Evolutionary conservation across 2,797 vertebrate species (phyloP).

Genomic region (Sebastes goodei): DNA sequence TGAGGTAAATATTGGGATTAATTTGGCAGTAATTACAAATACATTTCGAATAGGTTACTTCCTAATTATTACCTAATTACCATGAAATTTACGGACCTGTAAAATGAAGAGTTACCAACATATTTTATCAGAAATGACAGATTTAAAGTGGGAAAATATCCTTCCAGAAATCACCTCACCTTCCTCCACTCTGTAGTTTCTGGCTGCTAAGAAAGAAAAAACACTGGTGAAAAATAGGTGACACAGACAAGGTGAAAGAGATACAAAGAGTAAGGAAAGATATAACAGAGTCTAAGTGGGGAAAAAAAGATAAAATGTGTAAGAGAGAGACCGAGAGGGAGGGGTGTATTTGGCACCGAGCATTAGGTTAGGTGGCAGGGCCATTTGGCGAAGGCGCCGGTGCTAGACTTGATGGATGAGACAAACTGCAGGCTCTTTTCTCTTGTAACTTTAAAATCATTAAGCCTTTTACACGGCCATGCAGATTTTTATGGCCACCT

Average conservation of each 20-base stretch:
- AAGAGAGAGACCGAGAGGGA: neutral
- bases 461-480: conserved; percentile 83
- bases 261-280: conserved; percentile 14
- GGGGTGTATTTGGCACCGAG: conserved; percentile 32
- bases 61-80: too few species aligned
- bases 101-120: neutral
- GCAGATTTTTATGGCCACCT: conserved; percentile 79
- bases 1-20: too few species aligned
- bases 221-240: neutral
- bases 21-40: too few species aligned
- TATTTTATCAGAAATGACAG: neutral
- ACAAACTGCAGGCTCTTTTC: conserved; percentile 77
- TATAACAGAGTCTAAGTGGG: conserved; percentile 8
- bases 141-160: neutral
- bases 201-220: neutral
- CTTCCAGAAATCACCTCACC: neutral
- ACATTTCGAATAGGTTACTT: fast-evolving
- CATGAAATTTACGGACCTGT: too few species aligned
- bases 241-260: conserved; percentile 6
- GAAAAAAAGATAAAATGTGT: conserved; percentile 23
- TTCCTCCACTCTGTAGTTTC: neutral
- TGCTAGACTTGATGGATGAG: conserved; percentile 84
- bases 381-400: conserved; percentile 75
- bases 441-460: conserved; percentile 87
- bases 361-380: conserved; percentile 77